phyloP scores from a whole-genome alignment of 2,113 vertebrate species.

The Ceuthmochares aereus region DNA sequence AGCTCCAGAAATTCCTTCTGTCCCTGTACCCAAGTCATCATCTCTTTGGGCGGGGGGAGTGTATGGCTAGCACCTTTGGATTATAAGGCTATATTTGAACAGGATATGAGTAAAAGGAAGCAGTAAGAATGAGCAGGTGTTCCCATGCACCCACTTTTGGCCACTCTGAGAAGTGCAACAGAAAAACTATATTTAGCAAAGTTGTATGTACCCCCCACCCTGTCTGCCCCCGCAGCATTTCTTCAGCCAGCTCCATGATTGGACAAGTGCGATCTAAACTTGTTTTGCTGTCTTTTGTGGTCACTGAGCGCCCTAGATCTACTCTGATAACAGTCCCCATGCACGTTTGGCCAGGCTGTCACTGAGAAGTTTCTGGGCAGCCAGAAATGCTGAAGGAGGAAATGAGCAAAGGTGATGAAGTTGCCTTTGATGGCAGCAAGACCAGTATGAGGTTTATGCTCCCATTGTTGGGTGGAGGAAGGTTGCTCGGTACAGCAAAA shows the following conservation, averaged over 20 bases:
- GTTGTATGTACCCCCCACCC: not conserved
- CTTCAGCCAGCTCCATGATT: not conserved
- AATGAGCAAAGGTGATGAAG: not conserved
- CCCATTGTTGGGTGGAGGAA: not conserved
- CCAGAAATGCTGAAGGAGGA: not conserved
- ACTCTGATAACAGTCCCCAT: not conserved
- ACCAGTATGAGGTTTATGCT: not conserved
- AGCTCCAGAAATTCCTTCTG: conserved; percentile 1
- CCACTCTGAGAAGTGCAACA: conserved; percentile 29
- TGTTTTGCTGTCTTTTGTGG: not conserved
- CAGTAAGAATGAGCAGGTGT: conserved; percentile 56
- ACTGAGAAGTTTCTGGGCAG: not conserved
- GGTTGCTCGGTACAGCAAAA: not conserved
- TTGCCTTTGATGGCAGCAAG: not conserved
- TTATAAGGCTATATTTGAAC: not conserved
- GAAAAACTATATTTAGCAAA: conserved; percentile 71
- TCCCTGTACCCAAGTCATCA: not conserved
- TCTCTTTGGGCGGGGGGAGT: conserved; percentile 11
- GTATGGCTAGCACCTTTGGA: conserved; percentile 2
- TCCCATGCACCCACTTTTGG: conserved; percentile 36
- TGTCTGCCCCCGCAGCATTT: fast-evolving
- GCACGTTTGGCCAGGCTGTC: not conserved
- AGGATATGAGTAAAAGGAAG: conserved; percentile 83
- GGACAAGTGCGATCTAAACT: not conserved
- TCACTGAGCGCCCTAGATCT: not conserved